These are phyloP conservation scores for Valencia hispanica DNA, from an alignment of 2,797 vertebrate species.

Conservation along the genomic window DNA sequence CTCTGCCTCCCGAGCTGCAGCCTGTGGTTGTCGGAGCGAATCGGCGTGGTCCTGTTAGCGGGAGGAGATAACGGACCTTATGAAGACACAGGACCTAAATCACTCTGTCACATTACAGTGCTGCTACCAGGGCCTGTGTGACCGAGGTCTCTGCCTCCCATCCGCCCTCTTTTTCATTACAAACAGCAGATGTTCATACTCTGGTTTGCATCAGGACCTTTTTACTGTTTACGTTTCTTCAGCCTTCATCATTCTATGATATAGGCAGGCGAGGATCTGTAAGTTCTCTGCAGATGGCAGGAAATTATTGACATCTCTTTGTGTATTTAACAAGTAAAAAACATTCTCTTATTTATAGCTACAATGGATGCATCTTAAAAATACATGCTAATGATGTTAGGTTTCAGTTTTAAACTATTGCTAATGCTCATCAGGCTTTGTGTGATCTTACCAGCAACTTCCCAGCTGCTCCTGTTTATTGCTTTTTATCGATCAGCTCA, in stretches of 20 bases:
- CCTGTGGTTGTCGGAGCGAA: constrained; percentile 55
- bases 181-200: not conserved
- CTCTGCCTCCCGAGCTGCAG: constrained; percentile 51
- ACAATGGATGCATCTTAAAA: not conserved
- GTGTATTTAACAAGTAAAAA: not conserved
- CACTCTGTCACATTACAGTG: constrained; percentile 73
- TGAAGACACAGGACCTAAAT: constrained; percentile 72
- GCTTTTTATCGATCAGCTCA: not conserved
- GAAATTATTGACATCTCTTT: not conserved
- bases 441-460: not conserved
- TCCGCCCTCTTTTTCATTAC: constrained; percentile 33
- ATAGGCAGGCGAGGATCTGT: not conserved
- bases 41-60: constrained; percentile 54
- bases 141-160: constrained; percentile 50
- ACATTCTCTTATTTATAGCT: not conserved
- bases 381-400: not conserved
- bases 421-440: not conserved
- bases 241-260: not conserved
- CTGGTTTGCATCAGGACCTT: not conserved
- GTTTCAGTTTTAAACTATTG: not conserved
- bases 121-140: constrained; percentile 62
- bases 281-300: not conserved
- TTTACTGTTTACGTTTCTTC: not conserved
- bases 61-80: constrained; percentile 64
- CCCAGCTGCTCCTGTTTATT: not conserved